These are phyloP conservation scores for Hypsopygia costalis DNA, from an alignment of 2,888 invertebrate species.

Conservation along the genomic window DNA sequence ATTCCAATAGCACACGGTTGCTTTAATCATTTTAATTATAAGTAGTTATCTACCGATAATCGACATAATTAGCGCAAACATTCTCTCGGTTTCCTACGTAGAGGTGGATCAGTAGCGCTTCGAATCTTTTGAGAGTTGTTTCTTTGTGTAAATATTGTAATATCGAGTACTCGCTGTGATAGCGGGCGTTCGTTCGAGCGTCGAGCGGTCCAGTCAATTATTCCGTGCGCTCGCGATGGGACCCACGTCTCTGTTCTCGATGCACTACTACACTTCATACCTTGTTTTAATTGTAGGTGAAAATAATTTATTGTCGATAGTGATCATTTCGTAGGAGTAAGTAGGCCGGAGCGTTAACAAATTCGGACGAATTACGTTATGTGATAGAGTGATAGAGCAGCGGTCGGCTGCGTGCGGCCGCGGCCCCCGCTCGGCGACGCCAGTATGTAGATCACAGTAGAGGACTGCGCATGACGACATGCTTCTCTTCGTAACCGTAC, in stretches of 20 bases:
- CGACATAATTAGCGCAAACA: constrained; percentile 63
- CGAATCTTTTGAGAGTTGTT: constrained; percentile 60
- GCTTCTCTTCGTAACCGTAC: constrained; percentile 36
- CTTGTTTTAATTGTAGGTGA: constrained; percentile 73
- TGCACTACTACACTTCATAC: constrained; percentile 68
- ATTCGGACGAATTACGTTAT: constrained; percentile 75
- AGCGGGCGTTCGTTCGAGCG: constrained; percentile 41
- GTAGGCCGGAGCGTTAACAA: constrained; percentile 77
- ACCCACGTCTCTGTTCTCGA: constrained; percentile 49
- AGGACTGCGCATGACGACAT: constrained; percentile 46
- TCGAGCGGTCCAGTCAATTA: constrained; percentile 72
- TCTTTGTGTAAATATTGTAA: constrained; percentile 76
- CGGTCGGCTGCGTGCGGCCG: constrained; percentile 43
- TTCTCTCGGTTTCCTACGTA: constrained; percentile 75
- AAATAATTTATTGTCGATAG: constrained; percentile 79
- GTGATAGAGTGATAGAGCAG: constrained; percentile 62
- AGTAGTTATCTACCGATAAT: constrained; percentile 70
- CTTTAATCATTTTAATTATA: constrained; percentile 74
- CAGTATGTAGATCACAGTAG: constrained; percentile 25
- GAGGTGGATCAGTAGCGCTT: constrained; percentile 76
- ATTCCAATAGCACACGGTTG: constrained; percentile 67
- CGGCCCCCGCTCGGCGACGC: constrained; percentile 51
- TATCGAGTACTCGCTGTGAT: constrained; percentile 58
- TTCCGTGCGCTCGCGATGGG: constrained; percentile 52
- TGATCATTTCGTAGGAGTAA: constrained; percentile 76